Base-by-base conservation (phyloP, 2,888 invertebrate species). In the Ectemnius lituratus region DNA sequence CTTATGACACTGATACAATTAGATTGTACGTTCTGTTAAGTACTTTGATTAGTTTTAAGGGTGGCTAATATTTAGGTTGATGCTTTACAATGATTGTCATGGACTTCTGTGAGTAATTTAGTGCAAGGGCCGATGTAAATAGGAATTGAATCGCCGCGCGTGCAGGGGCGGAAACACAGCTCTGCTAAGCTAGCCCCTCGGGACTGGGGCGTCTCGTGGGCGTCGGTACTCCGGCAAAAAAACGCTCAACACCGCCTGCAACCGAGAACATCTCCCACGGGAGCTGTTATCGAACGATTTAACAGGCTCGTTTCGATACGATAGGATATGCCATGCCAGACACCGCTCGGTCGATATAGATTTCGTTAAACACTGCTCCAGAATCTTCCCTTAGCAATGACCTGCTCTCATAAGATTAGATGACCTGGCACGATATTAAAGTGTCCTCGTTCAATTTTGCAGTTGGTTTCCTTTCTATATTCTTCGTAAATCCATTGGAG, bases 191-290 rank as follows among this genome's bases (percentile, higher is more conserved):
- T 72, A 75, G 64, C 72, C 87, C 82, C 85, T 63, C 66, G 87
- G 82, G 84, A 82, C 70, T 78, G 86, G 86, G 88, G 88, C 87
- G 87, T 86, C 84, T 85, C 80, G 83, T 85, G 88, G 88, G 88
- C 88, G 88, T 87, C 78, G 73, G 75, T 70, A 59, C 27, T 73
- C 46, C 46, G 59, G 71, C 76, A 83, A 81, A 84, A 84, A 76
- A 81, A 78, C 75, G 47, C 67, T 74, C 77, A 78, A 78, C 78
- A 75, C 65, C 68, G 67, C 56, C 23, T 23, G 23, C 47, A 68
- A 76, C 62, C 49, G 49, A 57, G 28, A 45, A 8, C 23, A 59
- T 14, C 77, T 82, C 75, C 74, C 82, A 46, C 45, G 79, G 84
- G 83, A 66, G 62, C 75, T 61, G 63, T 82, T 79, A 83, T 83